Percentiles rank a stretch among this genome's conserved stretches.
phyloP scores from a whole-genome alignment of 2,888 invertebrate species.

The Aplocera efformata region DNA sequence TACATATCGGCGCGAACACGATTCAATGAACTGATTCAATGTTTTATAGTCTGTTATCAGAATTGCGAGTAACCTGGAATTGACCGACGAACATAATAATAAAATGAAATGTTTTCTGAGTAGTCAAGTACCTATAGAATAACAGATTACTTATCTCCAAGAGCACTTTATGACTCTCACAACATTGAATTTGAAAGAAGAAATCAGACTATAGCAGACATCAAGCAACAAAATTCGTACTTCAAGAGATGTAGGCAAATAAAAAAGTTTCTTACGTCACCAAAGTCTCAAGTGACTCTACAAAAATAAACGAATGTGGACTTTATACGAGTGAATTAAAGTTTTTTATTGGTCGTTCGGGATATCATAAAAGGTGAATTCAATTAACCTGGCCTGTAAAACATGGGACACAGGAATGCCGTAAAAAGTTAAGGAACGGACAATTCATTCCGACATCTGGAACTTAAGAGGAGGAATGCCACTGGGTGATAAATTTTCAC shows the following conservation, averaged over 20 bases:
- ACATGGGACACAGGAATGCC: slow-evolving; percentile 29
- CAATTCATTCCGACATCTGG: slow-evolving; percentile 36
- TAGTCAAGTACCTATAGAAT: slow-evolving; percentile 2
- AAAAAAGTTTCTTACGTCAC: slow-evolving; percentile 33
- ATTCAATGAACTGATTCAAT: too few species aligned
- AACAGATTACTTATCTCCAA: slow-evolving; percentile 2
- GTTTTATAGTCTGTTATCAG: too few species aligned
- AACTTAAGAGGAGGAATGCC: slow-evolving; percentile 31
- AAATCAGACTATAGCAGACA: slow-evolving; percentile 17
- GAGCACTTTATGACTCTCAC: slow-evolving; percentile 11
- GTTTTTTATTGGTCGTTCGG: slow-evolving; percentile 31
- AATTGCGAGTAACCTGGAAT: too few species aligned
- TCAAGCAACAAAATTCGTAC: slow-evolving; percentile 25
- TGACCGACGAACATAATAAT: too few species aligned
- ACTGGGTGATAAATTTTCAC: slow-evolving; percentile 22
- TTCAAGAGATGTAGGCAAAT: slow-evolving; percentile 28
- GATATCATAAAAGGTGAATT: slow-evolving; percentile 44
- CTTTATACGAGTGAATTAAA: slow-evolving; percentile 28
- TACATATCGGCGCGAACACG: too few species aligned
- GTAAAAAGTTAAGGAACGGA: slow-evolving; percentile 40
- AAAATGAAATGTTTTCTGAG: neutral
- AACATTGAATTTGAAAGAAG: slow-evolving; percentile 11
- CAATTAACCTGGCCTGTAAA: slow-evolving; percentile 40
- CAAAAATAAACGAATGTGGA: slow-evolving; percentile 29
- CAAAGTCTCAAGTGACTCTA: slow-evolving; percentile 28